phyloP scores from a whole-genome alignment of 2,113 vertebrate species.

The Steatornis caripensis region DNA sequence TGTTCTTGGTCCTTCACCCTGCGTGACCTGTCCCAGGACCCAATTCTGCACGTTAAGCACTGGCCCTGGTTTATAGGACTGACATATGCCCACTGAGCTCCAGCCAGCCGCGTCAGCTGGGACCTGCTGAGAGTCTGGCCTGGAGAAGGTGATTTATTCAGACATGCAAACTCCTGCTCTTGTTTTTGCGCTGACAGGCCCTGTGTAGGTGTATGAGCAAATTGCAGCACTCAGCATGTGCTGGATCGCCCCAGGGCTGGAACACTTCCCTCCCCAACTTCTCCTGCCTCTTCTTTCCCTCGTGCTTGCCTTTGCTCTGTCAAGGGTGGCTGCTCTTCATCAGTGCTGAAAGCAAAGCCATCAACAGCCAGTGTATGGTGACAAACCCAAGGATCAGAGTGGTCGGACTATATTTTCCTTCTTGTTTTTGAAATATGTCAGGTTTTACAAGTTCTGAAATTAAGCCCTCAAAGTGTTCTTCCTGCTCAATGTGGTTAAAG shows the following conservation, averaged over 20 bases:
- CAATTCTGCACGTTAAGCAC: not conserved
- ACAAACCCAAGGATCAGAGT: not conserved
- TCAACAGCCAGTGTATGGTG: not conserved
- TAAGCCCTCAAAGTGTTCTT: not conserved
- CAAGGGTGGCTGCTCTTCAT: not conserved
- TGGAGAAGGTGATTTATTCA: not conserved
- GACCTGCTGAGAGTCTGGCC: slow-evolving; percentile 25
- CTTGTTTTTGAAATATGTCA: not conserved
- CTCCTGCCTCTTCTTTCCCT: not conserved
- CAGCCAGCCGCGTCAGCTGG: not conserved
- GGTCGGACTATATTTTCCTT: not conserved
- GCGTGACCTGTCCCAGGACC: not conserved
- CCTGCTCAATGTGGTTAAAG: not conserved
- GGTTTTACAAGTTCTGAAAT: not conserved
- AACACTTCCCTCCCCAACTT: not conserved
- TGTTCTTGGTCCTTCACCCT: not conserved
- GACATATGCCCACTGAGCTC: not conserved
- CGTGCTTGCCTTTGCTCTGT: not conserved
- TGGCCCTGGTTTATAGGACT: not conserved
- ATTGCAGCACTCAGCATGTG: slow-evolving; percentile 4
- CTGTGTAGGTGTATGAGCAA: not conserved
- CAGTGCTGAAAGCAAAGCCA: not conserved
- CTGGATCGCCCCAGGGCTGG: not conserved
- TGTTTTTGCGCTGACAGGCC: not conserved
- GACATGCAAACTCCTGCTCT: not conserved